Percentiles rank a stretch among this genome's conserved stretches.
Conservation (phyloP, 2,888 invertebrate genomes). For the Conchocele bisecta region DNA sequence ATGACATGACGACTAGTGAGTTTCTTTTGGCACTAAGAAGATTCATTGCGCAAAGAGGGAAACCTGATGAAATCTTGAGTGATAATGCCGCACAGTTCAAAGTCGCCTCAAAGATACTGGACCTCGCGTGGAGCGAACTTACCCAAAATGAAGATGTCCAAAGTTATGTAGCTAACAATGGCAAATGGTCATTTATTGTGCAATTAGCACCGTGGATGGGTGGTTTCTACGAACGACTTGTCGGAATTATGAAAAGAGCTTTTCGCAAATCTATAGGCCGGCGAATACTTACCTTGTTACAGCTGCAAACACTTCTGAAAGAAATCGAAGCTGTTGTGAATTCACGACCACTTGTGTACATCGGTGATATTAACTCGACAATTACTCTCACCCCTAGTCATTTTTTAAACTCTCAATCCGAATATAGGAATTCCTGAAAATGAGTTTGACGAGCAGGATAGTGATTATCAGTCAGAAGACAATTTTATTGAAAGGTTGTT, state of each 20-base stretch:
- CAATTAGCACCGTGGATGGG: slow-evolving; percentile 6
- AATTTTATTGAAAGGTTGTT: slow-evolving; percentile 5
- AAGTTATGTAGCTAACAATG: not conserved
- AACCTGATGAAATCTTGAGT: not conserved
- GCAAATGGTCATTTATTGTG: not conserved
- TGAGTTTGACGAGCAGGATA: slow-evolving; percentile 10
- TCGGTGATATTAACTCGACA: slow-evolving; percentile 23
- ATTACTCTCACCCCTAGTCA: slow-evolving; percentile 16
- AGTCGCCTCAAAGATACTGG: not conserved
- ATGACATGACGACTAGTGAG: slow-evolving; percentile 3
- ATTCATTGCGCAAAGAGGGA: not conserved
- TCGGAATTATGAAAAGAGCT: slow-evolving; percentile 17
- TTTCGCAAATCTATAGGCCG: slow-evolving; percentile 9
- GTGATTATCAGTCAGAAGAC: not conserved
- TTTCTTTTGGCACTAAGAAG: slow-evolving; percentile 3
- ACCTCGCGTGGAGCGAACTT: not conserved
- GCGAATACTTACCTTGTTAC: not conserved
- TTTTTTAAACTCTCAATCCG: slow-evolving; percentile 22
- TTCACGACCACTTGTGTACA: slow-evolving; percentile 24
- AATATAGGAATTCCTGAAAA: slow-evolving; percentile 12
- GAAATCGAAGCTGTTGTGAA: slow-evolving; percentile 17
- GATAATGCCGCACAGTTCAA: slow-evolving; percentile 2
- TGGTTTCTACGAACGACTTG: slow-evolving; percentile 18
- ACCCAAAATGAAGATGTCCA: not conserved
- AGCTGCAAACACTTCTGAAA: slow-evolving; percentile 6